These are phyloP conservation scores for Machaerirhynchus nigripectus DNA, from an alignment of 2,113 vertebrate genomes.

Conservation along the genomic window DNA sequence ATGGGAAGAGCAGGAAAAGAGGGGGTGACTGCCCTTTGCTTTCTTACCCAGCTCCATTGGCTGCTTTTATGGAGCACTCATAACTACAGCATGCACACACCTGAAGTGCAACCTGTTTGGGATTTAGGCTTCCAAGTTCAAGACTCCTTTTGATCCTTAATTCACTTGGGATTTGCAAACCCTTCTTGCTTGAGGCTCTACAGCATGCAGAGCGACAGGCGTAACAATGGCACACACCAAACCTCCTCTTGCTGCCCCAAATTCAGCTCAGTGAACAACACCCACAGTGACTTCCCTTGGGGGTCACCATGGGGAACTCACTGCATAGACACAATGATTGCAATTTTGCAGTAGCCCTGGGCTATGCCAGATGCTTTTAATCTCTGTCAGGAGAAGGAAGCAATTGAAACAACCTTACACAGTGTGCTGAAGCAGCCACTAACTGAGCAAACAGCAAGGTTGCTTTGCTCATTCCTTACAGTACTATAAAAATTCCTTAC, in stretches of 20 bases:
- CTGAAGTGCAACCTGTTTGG: accelerated
- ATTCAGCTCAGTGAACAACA: background rate
- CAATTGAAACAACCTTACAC: background rate
- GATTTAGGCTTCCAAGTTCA: background rate
- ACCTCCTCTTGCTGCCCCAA: background rate
- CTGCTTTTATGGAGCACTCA: background rate
- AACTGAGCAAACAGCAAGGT: background rate
- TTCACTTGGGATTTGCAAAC: background rate
- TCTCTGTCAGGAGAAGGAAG: background rate
- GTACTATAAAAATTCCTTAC: background rate
- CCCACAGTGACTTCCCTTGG: accelerated
- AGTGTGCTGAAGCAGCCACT: background rate
- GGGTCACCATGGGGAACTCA: background rate
- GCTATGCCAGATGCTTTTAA: background rate
- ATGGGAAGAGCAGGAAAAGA: accelerated
- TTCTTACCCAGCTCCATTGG: background rate
- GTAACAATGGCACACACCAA: accelerated
- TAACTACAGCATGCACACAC: too few species aligned
- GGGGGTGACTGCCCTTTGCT: background rate
- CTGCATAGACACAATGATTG: accelerated
- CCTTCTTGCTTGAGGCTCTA: background rate
- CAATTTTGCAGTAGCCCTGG: background rate
- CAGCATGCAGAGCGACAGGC: accelerated
- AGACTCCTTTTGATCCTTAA: background rate
- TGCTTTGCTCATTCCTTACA: background rate